Conservation (phyloP, 2,113 vertebrate genomes). For the Ammospiza caudacuta region DNA sequence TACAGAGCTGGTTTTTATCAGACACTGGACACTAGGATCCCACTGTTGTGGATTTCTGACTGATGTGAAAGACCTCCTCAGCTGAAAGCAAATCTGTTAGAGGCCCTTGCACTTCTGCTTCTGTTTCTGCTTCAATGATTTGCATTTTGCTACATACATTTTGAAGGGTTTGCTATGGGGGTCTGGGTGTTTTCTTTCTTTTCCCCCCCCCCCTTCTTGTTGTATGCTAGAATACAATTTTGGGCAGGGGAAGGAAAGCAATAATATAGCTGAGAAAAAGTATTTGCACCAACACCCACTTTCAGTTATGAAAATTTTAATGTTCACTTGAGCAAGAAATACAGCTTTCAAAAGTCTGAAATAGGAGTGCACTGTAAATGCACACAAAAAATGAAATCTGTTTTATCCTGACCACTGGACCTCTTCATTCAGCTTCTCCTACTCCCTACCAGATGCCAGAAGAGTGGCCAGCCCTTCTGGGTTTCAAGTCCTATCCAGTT, state of each 20-base stretch:
- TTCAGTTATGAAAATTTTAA: neutral
- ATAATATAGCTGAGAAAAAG: neutral
- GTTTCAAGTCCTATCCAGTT: neutral
- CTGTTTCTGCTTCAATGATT: neutral
- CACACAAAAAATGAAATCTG: neutral
- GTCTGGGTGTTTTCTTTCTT: neutral
- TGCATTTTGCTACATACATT: neutral
- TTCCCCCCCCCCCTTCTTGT: accelerated
- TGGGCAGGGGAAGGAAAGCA: neutral
- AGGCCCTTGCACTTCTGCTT: neutral
- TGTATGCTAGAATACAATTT: neutral
- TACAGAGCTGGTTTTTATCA: neutral
- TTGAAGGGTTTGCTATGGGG: neutral
- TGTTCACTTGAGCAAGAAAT: neutral
- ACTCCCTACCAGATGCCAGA: neutral
- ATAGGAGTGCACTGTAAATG: neutral
- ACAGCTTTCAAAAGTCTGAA: neutral
- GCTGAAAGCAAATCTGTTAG: neutral
- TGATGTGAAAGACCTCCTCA: neutral
- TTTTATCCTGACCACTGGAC: neutral
- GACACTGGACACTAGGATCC: neutral
- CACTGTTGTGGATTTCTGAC: neutral
- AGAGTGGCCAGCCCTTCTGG: neutral
- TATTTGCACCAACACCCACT: neutral
- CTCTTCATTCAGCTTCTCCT: neutral